These are phyloP conservation scores for Meghimatium bilineatum DNA, from an alignment of 2,888 invertebrate genomes.

Conservation along the genomic window DNA sequence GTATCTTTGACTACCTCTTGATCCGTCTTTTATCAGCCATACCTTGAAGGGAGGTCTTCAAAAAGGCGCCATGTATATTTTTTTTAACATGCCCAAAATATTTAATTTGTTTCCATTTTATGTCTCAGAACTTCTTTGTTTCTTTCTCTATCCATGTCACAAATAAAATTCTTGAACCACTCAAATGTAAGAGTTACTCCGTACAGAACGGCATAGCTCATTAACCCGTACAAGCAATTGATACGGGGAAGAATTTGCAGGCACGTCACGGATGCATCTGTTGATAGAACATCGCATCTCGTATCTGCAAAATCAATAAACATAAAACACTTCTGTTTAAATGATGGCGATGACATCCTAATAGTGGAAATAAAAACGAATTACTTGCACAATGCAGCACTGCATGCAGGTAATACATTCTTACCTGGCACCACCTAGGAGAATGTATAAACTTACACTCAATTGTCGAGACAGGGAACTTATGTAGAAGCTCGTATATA, in stretches of 20 bases:
- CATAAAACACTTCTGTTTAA: not conserved
- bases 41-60: too few relatives aligned
- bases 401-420: not conserved
- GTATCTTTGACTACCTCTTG: too few relatives aligned
- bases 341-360: not conserved
- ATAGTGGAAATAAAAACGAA: not conserved
- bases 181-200: too few relatives aligned
- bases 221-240: not conserved
- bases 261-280: not conserved
- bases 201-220: not conserved
- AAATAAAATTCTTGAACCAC: too few relatives aligned
- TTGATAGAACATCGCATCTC: not conserved
- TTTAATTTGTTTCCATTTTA: too few relatives aligned
- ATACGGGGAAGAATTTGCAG: not conserved
- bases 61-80: too few relatives aligned
- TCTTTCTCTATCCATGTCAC: too few relatives aligned
- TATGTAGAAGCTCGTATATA: not conserved
- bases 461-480: not conserved
- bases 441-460: not conserved
- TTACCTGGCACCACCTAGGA: not conserved
- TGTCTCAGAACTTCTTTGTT: too few relatives aligned
- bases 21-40: too few relatives aligned
- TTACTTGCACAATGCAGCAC: not conserved
- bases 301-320: not conserved
- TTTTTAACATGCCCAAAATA: too few relatives aligned